Percentiles rank a stretch among this genome's conserved stretches.
Conservation (phyloP, 2,797 vertebrate genomes). For the Bovichtus variegatus region DNA sequence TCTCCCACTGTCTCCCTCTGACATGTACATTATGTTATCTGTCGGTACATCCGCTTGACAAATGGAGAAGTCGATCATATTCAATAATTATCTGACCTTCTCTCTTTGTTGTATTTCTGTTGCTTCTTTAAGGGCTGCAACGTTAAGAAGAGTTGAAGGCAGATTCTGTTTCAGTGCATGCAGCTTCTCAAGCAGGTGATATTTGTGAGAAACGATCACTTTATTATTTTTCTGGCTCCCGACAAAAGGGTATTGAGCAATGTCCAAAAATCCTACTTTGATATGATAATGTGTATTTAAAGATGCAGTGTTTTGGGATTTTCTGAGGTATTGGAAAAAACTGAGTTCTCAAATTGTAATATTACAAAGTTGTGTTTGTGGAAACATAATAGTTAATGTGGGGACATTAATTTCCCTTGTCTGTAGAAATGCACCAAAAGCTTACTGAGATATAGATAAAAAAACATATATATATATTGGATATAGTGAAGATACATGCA, state of each 20-base stretch:
- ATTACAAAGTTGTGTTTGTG: neutral
- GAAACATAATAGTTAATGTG: neutral
- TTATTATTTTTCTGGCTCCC: neutral
- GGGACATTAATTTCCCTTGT: neutral
- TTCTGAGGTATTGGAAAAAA: neutral
- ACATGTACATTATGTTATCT: constrained; percentile 77
- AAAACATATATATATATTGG: neutral
- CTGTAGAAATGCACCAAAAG: neutral
- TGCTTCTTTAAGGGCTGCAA: constrained; percentile 20
- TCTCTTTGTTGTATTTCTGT: constrained; percentile 61
- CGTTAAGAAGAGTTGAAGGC: constrained; percentile 12
- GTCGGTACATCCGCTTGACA: constrained; percentile 69
- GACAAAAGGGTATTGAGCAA: neutral
- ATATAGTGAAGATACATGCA: neutral
- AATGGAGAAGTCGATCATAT: constrained; percentile 76
- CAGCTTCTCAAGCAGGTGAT: neutral
- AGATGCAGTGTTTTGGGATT: neutral
- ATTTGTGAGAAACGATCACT: neutral
- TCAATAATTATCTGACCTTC: constrained; percentile 81
- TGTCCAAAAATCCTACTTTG: neutral
- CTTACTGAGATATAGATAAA: neutral
- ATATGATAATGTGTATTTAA: neutral
- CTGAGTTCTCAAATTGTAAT: neutral
- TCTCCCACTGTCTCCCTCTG: constrained; percentile 66
- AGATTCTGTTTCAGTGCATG: neutral